phyloP scores from a whole-genome alignment of 2,797 vertebrate species.

The Hipposideros larvatus region DNA sequence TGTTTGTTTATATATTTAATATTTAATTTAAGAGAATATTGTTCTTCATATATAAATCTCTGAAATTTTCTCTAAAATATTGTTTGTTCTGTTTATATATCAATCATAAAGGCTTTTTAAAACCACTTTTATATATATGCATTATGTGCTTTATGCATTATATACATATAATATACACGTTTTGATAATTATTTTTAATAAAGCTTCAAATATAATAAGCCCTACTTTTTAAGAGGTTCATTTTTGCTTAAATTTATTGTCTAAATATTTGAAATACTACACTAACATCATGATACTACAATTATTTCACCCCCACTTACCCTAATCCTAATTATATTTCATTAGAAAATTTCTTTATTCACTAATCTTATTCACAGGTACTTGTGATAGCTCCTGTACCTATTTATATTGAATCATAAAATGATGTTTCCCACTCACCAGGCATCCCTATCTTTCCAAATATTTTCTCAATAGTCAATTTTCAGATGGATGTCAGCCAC shows the following conservation, averaged over 20 bases:
- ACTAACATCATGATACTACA: background rate
- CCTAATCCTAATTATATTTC: constrained; percentile 42
- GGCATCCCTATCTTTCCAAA: constrained; percentile 6
- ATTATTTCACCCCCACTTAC: constrained; percentile 36
- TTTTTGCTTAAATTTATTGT: constrained; percentile 5
- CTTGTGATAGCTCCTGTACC: background rate
- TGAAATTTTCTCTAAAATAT: constrained; percentile 46
- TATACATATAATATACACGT: background rate
- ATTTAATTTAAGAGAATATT: constrained; percentile 41
- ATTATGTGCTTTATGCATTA: background rate
- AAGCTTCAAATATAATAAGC: constrained; percentile 41
- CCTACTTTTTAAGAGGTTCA: constrained; percentile 15
- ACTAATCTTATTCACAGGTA: background rate
- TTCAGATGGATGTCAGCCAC: background rate
- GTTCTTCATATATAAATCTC: constrained; percentile 31
- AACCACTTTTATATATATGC: background rate
- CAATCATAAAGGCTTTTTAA: constrained; percentile 50
- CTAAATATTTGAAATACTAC: constrained; percentile 52
- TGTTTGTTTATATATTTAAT: background rate
- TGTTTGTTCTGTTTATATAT: background rate
- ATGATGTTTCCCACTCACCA: background rate
- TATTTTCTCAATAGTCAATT: constrained; percentile 14
- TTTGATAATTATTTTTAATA: constrained; percentile 62
- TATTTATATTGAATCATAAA: background rate
- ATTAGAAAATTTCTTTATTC: constrained; percentile 17